Conservation (phyloP, 1,140 invertebrate genomes). For the Drosophila repletoides region DNA sequence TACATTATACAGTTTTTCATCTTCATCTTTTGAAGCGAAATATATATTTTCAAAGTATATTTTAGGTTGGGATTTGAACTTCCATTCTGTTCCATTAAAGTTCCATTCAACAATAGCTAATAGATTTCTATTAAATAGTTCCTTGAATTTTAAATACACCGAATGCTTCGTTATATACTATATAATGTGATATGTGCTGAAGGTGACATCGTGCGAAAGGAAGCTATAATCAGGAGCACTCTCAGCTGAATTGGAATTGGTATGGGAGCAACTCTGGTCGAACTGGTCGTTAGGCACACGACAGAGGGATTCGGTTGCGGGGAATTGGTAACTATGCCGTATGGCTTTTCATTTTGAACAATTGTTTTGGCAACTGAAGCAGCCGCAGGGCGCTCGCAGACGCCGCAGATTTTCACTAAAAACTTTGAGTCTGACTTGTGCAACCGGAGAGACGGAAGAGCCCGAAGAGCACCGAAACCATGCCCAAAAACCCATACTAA, state of each 20-base stretch:
- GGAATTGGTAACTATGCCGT: constrained; percentile 29
- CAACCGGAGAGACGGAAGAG: constrained; percentile 41
- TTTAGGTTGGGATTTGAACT: too few species aligned
- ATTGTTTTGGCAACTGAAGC: constrained; percentile 28
- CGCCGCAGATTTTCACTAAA: constrained; percentile 71
- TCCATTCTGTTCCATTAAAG: too few species aligned
- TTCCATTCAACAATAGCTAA: too few species aligned
- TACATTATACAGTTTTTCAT: too few species aligned
- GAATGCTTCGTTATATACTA: too few species aligned
- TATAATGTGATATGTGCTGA: background rate
- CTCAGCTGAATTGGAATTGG: too few species aligned
- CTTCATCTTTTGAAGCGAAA: too few species aligned
- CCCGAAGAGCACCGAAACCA: constrained; percentile 22
- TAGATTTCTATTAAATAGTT: too few species aligned
- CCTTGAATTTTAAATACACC: too few species aligned
- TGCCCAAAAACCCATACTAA: background rate
- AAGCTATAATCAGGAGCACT: too few species aligned
- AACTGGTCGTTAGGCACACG: constrained; percentile 34
- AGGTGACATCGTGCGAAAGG: background rate
- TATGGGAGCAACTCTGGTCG: constrained; percentile 6
- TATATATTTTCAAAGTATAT: too few species aligned
- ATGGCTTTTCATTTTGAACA: constrained; percentile 11
- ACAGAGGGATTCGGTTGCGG: constrained; percentile 12
- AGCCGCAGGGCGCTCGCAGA: constrained; percentile 46
- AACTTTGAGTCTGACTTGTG: constrained; percentile 74